A percentile compares a stretch with the other conserved stretches of the same genome.
These are phyloP conservation scores for Eugnorisma glareosa DNA, from an alignment of 2,888 invertebrate species.

Conservation along the genomic window DNA sequence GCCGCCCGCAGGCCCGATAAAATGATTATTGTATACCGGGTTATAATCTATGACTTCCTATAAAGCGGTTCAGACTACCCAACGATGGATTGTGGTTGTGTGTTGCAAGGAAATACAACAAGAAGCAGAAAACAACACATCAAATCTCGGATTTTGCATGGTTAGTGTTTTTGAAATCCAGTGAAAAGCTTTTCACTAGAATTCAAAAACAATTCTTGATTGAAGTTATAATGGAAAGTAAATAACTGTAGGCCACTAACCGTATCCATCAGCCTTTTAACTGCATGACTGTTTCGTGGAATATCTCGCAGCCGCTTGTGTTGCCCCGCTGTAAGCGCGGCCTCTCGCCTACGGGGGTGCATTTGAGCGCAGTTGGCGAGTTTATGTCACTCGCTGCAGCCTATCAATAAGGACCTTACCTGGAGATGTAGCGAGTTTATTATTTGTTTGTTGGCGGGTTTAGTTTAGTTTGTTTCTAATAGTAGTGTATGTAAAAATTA, in stretches of 20 bases:
- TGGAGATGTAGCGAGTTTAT: neutral
- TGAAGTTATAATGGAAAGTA: neutral
- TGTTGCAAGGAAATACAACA: no score
- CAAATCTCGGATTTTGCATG: no score
- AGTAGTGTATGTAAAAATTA: no score
- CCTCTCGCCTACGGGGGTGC: neutral
- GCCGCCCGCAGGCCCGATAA: no score
- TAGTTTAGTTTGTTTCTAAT: neutral
- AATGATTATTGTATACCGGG: no score
- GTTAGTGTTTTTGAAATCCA: no score
- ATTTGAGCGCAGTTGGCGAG: conserved; percentile 9
- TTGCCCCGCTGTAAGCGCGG: neutral
- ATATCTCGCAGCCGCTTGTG: neutral
- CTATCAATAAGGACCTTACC: neutral
- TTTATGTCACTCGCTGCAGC: neutral
- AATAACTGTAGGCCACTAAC: neutral
- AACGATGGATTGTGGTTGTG: no score
- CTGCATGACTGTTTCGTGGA: neutral
- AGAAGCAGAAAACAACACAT: no score
- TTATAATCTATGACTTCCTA: no score
- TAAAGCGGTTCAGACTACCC: no score
- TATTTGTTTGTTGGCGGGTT: neutral
- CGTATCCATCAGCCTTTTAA: neutral
- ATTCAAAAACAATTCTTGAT: neutral
- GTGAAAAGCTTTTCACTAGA: neutral